A percentile compares a stretch with the other conserved stretches of the same genome.
Evolutionary conservation across 2,113 vertebrate species (phyloP).

Genomic region (Sardina pilchardus): DNA sequence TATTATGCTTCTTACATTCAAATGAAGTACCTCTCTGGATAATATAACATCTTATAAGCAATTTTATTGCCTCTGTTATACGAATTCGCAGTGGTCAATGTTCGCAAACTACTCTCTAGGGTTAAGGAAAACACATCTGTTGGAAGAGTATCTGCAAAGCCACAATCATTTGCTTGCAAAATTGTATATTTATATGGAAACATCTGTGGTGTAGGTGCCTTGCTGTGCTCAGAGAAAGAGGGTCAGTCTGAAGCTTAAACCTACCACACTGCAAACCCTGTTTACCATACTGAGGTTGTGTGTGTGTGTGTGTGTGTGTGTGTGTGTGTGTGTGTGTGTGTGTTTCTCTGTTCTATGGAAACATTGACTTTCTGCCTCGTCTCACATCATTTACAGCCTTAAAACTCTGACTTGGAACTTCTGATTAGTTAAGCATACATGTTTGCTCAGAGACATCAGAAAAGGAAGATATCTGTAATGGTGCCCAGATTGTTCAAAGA

Average conservation of each 20-base stretch:
- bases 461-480: neutral
- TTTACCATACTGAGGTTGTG: neutral
- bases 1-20: neutral
- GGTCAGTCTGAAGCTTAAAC: too few relatives aligned
- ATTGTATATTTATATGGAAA: neutral
- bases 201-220: too few relatives aligned
- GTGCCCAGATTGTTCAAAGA: constrained; percentile 8
- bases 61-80: neutral
- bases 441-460: constrained; percentile 13
- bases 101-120: neutral
- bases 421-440: neutral
- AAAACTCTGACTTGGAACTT: neutral
- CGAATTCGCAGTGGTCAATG: neutral
- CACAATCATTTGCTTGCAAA: neutral
- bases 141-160: neutral
- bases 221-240: too few relatives aligned
- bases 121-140: neutral
- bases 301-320: too few relatives aligned
- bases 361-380: neutral
- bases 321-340: too few relatives aligned
- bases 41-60: neutral
- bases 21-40: neutral
- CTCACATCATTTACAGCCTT: neutral
- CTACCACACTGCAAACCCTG: neutral
- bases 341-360: neutral